phyloP scores from a whole-genome alignment of 2,797 vertebrate genomes.

The Halcyon badia region DNA sequence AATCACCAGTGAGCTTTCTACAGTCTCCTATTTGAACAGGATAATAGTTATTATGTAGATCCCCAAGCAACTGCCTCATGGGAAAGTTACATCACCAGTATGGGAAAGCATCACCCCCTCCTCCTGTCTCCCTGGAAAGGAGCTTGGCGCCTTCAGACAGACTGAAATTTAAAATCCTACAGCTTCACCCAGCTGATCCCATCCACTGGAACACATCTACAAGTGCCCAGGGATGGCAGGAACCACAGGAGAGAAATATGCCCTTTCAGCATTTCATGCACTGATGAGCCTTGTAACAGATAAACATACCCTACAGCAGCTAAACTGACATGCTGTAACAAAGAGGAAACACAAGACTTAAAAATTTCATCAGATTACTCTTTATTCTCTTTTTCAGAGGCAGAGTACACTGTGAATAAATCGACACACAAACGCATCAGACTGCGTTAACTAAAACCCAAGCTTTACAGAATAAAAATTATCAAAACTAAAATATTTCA shows the following conservation, averaged over 20 bases:
- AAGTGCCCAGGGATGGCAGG: conserved; percentile 70
- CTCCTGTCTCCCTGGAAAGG: conserved; percentile 17
- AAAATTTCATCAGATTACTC: conserved; percentile 74
- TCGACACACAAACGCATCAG: conserved; percentile 15
- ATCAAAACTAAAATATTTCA: conserved; percentile 19
- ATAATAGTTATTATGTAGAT: conserved; percentile 73
- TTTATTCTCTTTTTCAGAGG: conserved; percentile 58
- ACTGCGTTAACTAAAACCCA: conserved; percentile 23
- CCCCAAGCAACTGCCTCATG: conserved; percentile 77
- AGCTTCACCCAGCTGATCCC: conserved; percentile 84
- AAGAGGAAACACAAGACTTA: conserved; percentile 75
- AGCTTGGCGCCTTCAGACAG: conserved; percentile 59
- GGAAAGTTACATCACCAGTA: conserved; percentile 81
- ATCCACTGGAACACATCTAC: conserved; percentile 81
- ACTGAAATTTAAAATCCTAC: conserved; percentile 74
- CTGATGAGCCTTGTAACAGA: conserved; percentile 87
- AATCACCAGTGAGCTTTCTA: conserved; percentile 68
- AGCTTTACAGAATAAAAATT: conserved; percentile 32
- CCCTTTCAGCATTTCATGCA: conserved; percentile 88
- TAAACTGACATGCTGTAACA: conserved; percentile 85
- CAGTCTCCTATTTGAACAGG: conserved; percentile 66
- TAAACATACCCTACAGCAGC: conserved; percentile 88
- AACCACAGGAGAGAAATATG: conserved; percentile 80
- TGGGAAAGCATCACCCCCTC: conserved; percentile 47
- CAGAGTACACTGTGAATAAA: conserved; percentile 55